Base-by-base conservation (phyloP, 2,113 vertebrate genomes). In the Epinephelus fuscoguttatus region DNA sequence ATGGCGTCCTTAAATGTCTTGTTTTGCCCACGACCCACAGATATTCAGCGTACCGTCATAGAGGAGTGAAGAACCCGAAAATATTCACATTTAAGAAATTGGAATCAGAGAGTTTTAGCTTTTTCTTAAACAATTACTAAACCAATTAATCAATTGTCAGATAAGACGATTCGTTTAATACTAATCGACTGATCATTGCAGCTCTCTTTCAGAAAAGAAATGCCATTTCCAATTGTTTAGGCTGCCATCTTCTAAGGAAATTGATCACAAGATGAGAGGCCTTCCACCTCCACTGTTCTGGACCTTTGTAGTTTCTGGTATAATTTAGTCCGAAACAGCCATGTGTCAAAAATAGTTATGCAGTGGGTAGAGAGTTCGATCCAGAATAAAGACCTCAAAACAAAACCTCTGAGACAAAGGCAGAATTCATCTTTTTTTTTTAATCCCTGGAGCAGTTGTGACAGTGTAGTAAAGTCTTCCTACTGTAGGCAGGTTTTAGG, bases 401-500 rank as follows among this genome's bases (percentile, higher is more conserved):
- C 15, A 23, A 80, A 70, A 45, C 4, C 18, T 50, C 40, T 15
- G 70, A 76, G 30, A 68, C 3, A n/a, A 25, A 27, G 59, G 11
- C 19, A 61, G 53, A 14, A 60, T 1, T 47, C 27, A 1, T 47
- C 55, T 78, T 50, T 56, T 30, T 30, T 30, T 49, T 45, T 45
- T 49, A 4, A 4, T 14, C 68, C 52, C 81, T 55, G 71, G 33
- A 27, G 72, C 42, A 49, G 50, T 21, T 40, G 70, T 60, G 74
- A 79, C 75, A 64, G 78, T 2, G 77, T 2, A 64, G 72, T 14
- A n/a, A 69, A 76, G 21, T 55, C 55, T 52, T 70, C 27, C 23
- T 47, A n/a, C 76, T 23, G 37, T 25, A 40, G 84, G 63, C 25
- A 27, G 45, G 75, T 33, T 70, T 53, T 12, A 69, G 70, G 79